A percentile compares a stretch with the other conserved stretches of the same genome.
These are phyloP conservation scores for Cheilosia variabilis DNA, from an alignment of 2,888 invertebrate genomes.

Conservation along the genomic window DNA sequence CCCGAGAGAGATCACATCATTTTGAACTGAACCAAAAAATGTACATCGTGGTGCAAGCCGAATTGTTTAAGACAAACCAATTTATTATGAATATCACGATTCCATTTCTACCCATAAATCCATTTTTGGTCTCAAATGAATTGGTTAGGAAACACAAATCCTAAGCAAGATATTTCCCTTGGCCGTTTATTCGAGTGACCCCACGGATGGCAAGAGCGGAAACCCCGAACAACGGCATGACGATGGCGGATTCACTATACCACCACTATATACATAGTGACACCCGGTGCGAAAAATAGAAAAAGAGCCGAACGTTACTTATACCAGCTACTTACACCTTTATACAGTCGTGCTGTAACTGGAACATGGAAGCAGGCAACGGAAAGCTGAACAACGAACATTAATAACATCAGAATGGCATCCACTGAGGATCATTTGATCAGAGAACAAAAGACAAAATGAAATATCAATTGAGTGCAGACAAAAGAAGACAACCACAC, in stretches of 20 bases:
- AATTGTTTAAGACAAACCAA: constrained; percentile 72
- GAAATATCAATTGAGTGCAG: constrained; percentile 62
- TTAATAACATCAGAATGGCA: constrained; percentile 60
- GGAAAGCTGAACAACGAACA: constrained; percentile 51
- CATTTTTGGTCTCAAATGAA: constrained; percentile 76
- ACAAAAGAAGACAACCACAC: constrained; percentile 40
- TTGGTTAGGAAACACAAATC: constrained; percentile 64
- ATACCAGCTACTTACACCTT: constrained; percentile 10
- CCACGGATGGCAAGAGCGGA: constrained; percentile 42
- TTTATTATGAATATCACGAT: constrained; percentile 82
- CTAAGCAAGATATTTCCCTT: constrained; percentile 54
- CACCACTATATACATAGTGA: neutral
- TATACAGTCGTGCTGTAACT: constrained; percentile 62
- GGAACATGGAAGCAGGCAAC: constrained; percentile 63
- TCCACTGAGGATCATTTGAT: constrained; percentile 61
- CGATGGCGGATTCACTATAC: too few relatives aligned
- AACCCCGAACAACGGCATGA: constrained; percentile 22
- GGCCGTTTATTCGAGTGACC: constrained; percentile 54
- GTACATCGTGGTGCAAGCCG: constrained; percentile 56
- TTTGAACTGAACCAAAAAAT: constrained; percentile 15
- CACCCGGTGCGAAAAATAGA: constrained; percentile 28
- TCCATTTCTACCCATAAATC: constrained; percentile 76
- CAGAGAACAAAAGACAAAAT: constrained; percentile 61
- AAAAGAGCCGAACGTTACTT: constrained; percentile 36
- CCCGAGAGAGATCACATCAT: constrained; percentile 40